Percentiles rank a stretch among this genome's conserved stretches.
phyloP scores from a whole-genome alignment of 2,113 vertebrate genomes.

The Phylloscopus trochilus region DNA sequence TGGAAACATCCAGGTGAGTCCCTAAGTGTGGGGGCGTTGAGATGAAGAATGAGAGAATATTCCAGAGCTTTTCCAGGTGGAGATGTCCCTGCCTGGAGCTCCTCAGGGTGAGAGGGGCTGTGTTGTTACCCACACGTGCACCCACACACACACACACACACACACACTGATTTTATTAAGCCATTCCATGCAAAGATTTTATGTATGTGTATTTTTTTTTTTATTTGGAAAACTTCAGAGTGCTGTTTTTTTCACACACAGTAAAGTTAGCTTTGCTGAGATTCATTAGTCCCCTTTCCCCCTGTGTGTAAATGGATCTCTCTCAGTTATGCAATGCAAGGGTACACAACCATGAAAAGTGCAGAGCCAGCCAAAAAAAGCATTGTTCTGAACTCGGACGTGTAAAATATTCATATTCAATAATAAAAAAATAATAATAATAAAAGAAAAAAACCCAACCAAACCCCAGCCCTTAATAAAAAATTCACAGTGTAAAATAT shows the following conservation, averaged over 20 bases:
- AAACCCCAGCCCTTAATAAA: slow-evolving; percentile 7
- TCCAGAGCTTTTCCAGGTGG: not conserved
- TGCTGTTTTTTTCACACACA: slow-evolving; percentile 44
- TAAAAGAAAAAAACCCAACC: not conserved
- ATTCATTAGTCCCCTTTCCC: slow-evolving; percentile 61
- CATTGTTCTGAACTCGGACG: slow-evolving; percentile 56
- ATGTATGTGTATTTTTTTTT: not conserved
- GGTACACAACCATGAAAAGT: slow-evolving; percentile 62
- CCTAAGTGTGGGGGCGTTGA: not conserved
- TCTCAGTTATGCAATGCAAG: slow-evolving; percentile 68
- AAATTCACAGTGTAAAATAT: slow-evolving; percentile 30
- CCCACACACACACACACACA: not conserved
- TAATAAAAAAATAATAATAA: slow-evolving; percentile 33
- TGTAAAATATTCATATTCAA: slow-evolving; percentile 65
- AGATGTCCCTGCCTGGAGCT: not conserved
- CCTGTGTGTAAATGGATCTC: slow-evolving; percentile 70
- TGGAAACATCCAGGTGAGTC: not conserved
- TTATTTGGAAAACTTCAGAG: slow-evolving; percentile 64
- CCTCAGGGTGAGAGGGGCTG: not conserved
- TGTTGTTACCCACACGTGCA: not conserved
- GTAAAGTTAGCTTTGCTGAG: slow-evolving; percentile 55
- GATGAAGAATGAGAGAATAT: not conserved
- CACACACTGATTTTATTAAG: slow-evolving; percentile 10
- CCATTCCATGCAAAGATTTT: not conserved
- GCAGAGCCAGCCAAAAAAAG: slow-evolving; percentile 73